These are phyloP conservation scores for Aphelinus certus DNA, from an alignment of 1,140 invertebrate species.

Conservation along the genomic window DNA sequence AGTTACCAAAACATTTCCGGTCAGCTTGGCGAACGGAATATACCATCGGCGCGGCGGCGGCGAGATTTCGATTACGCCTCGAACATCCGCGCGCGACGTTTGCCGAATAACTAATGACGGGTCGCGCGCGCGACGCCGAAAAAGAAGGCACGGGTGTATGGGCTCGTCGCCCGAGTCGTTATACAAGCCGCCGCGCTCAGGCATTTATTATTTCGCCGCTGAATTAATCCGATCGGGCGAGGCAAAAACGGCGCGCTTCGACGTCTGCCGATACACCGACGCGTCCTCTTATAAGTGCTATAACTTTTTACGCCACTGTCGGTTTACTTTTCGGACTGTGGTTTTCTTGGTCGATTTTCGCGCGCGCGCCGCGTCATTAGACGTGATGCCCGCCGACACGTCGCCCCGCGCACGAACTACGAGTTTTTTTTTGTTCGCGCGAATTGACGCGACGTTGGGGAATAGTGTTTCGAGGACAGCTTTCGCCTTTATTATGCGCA, in stretches of 20 bases:
- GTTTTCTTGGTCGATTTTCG: not conserved
- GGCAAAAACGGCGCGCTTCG: not conserved
- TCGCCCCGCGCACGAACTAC: not conserved
- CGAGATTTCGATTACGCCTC: no score
- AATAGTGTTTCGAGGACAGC: slow-evolving; percentile 10
- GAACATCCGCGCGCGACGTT: slow-evolving; percentile 1
- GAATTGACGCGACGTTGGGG: not conserved
- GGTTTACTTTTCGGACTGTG: not conserved
- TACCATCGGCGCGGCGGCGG: no score
- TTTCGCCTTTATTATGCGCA: not conserved
- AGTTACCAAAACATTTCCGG: no score
- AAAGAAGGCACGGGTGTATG: no score
- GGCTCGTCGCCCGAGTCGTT: not conserved
- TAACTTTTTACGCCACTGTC: not conserved
- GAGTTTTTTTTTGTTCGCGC: no score
- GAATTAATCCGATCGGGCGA: slow-evolving; percentile 7
- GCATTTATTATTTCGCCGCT: slow-evolving; percentile 17
- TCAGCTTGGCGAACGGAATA: no score
- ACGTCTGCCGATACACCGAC: not conserved
- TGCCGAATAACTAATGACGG: slow-evolving; percentile 10
- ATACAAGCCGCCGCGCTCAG: not conserved
- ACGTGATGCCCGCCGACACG: slow-evolving; percentile 7
- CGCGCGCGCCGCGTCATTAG: slow-evolving; percentile 4
- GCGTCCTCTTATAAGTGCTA: not conserved
- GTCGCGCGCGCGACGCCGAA: not conserved